A percentile compares a stretch with the other conserved stretches of the same genome.
Conservation (phyloP, 2,113 vertebrate species). For the Scalopus aquaticus region DNA sequence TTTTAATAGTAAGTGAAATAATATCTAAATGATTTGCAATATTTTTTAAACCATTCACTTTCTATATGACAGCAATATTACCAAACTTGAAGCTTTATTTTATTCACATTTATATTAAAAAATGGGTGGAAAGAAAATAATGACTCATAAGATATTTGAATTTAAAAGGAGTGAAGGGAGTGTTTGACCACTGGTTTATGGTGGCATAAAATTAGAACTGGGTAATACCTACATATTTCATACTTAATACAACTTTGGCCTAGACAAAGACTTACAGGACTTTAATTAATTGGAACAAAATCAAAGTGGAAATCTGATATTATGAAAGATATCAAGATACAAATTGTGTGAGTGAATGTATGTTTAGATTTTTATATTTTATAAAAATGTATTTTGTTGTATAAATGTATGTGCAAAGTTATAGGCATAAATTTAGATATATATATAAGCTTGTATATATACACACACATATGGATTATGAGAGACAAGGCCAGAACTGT, state of each 20-base stretch:
- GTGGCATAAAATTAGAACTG: neutral
- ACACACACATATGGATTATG: too few species aligned
- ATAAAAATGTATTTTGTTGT: neutral
- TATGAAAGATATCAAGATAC: neutral
- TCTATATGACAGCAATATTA: slow-evolving; percentile 32
- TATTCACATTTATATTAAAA: neutral
- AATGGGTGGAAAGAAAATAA: neutral
- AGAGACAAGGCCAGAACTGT: neutral
- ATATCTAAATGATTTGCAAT: neutral
- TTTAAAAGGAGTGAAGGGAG: neutral
- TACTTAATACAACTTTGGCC: neutral
- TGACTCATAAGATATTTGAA: neutral
- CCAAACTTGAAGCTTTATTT: slow-evolving; percentile 43
- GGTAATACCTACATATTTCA: neutral
- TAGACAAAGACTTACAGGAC: neutral
- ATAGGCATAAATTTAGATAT: neutral
- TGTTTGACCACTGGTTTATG: neutral
- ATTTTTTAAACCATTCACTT: slow-evolving; percentile 58
- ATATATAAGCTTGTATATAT: neutral
- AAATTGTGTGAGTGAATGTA: neutral
- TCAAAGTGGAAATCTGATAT: neutral
- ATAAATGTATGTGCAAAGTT: neutral
- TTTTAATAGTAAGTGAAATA: neutral
- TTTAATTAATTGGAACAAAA: neutral
- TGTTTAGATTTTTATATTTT: neutral